Conservation (phyloP, 2,797 vertebrate genomes). For the Notolepis coatsorum region DNA sequence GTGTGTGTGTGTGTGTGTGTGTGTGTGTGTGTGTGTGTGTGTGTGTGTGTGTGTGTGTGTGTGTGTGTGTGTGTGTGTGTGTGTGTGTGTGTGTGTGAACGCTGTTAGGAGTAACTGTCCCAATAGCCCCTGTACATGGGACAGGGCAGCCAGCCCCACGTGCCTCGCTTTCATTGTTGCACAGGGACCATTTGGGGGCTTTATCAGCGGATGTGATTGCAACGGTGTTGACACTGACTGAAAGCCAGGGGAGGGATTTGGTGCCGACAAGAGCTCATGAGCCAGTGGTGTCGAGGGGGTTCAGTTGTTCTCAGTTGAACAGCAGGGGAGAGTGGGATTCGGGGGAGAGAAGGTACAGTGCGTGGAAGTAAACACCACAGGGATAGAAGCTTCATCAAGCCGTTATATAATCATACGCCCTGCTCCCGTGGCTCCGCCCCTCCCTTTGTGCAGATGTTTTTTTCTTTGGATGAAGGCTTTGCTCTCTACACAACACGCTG, state of each 20-base stretch:
- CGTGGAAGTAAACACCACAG: slow-evolving; percentile 35
- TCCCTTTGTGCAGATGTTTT: slow-evolving; percentile 36
- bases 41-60: slow-evolving; percentile 55
- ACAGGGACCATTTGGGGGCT: slow-evolving; percentile 17
- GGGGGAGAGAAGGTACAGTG: background rate
- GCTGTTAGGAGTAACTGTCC: too few species aligned
- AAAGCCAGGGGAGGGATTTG: slow-evolving; percentile 12
- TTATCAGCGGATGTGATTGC: slow-evolving; percentile 35
- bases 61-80: slow-evolving; percentile 58
- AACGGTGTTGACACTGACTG: slow-evolving; percentile 40
- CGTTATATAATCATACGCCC: slow-evolving; percentile 64
- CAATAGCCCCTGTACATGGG: slow-evolving; percentile 70
- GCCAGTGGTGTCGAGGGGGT: slow-evolving; percentile 21
- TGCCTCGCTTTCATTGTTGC: slow-evolving; percentile 47
- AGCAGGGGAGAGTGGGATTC: slow-evolving; percentile 19
- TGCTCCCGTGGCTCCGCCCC: slow-evolving; percentile 30
- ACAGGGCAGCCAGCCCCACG: slow-evolving; percentile 54
- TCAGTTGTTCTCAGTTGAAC: slow-evolving; percentile 20
- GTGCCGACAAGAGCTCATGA: slow-evolving; percentile 22
- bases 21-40: slow-evolving; percentile 56
- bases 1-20: slow-evolving; percentile 57
- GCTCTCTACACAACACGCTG: slow-evolving; percentile 16
- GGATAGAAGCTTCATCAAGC: slow-evolving; percentile 42
- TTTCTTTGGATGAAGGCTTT: background rate
- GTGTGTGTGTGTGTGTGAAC: slow-evolving; percentile 59